These are phyloP conservation scores for Halictus ligatus DNA, from an alignment of 2,888 invertebrate genomes.

Conservation along the genomic window DNA sequence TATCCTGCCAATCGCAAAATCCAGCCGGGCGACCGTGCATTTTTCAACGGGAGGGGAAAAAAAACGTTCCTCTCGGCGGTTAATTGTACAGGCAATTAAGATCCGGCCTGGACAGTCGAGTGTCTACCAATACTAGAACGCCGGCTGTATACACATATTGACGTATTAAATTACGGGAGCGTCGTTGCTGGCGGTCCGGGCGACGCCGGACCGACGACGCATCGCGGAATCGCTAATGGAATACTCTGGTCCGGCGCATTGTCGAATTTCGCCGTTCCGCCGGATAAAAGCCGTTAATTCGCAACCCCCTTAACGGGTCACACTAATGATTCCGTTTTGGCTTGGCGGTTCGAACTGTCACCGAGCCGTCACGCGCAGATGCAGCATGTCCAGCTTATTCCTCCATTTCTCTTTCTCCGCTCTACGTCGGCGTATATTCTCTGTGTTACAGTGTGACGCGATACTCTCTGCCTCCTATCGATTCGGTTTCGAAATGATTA, in stretches of 20 bases:
- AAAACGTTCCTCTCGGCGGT: slow-evolving; percentile 7
- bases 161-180: slow-evolving; percentile 72
- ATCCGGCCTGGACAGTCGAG: slow-evolving; percentile 15
- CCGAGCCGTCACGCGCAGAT: slow-evolving; percentile 72
- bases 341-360: slow-evolving; percentile 71
- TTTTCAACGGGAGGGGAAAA: background rate
- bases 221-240: slow-evolving; percentile 80
- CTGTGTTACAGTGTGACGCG: slow-evolving; percentile 38
- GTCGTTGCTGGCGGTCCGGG: slow-evolving; percentile 56
- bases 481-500: slow-evolving; percentile 49
- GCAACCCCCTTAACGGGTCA: slow-evolving; percentile 74
- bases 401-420: slow-evolving; percentile 45
- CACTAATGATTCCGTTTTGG: slow-evolving; percentile 76
- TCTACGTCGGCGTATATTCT: slow-evolving; percentile 10
- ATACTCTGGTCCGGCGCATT: slow-evolving; percentile 78
- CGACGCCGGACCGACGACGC: slow-evolving; percentile 64
- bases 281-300: slow-evolving; percentile 79
- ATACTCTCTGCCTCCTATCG: slow-evolving; percentile 34
- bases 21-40: background rate
- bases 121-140: slow-evolving; percentile 23
- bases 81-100: slow-evolving; percentile 37
- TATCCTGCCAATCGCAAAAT: slow-evolving; percentile 13
- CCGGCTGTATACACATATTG: slow-evolving; percentile 24
- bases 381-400: slow-evolving; percentile 65
- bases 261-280: slow-evolving; percentile 74